A percentile compares a stretch with the other conserved stretches of the same genome.
Conservation (phyloP, 2,888 invertebrate species). For the Chrysomela aeneicollis region DNA sequence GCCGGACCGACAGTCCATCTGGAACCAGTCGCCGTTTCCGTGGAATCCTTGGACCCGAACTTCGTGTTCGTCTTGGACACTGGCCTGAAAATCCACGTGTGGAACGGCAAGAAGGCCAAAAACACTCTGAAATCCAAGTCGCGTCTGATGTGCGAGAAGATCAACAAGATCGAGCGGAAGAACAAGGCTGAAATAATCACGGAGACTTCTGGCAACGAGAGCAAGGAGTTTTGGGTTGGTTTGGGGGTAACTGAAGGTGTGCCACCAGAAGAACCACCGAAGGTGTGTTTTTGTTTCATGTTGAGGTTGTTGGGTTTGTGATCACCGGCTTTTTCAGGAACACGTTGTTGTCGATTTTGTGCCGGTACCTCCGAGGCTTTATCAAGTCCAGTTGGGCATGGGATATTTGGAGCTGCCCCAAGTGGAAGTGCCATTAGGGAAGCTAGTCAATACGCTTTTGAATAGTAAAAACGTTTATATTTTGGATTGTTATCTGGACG, state of each 20-base stretch:
- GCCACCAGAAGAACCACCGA: constrained; percentile 61
- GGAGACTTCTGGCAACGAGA: constrained; percentile 84
- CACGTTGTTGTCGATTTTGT: constrained; percentile 74
- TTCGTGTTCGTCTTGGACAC: constrained; percentile 93
- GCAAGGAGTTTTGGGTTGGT: constrained; percentile 82
- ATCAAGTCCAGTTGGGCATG: constrained; percentile 97
- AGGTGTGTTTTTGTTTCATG: constrained; percentile 58
- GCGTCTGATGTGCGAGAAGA: constrained; percentile 94
- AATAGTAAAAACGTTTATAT: constrained; percentile 95
- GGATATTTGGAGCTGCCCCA: constrained; percentile 98
- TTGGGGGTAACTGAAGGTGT: constrained; percentile 69
- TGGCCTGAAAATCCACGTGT: constrained; percentile 86
- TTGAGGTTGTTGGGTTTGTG: constrained; percentile 9
- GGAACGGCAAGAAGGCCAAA: constrained; percentile 88
- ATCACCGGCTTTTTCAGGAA: constrained; percentile 66
- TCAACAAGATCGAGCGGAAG: constrained; percentile 98
- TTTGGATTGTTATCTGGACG: constrained; percentile 91
- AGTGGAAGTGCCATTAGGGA: constrained; percentile 79
- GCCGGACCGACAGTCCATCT: constrained; percentile 88
- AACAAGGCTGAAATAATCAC: constrained; percentile 90
- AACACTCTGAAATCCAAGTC: constrained; percentile 90
- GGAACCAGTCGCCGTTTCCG: constrained; percentile 81
- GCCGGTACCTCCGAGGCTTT: constrained; percentile 78
- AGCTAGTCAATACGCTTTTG: constrained; percentile 79
- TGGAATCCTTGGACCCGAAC: constrained; percentile 84